Evolutionary conservation across 2,113 vertebrate species (phyloP), one percentile per base, ranked within the genome.

Genomic region (Dicerorhinus sumatrensis): DNA sequence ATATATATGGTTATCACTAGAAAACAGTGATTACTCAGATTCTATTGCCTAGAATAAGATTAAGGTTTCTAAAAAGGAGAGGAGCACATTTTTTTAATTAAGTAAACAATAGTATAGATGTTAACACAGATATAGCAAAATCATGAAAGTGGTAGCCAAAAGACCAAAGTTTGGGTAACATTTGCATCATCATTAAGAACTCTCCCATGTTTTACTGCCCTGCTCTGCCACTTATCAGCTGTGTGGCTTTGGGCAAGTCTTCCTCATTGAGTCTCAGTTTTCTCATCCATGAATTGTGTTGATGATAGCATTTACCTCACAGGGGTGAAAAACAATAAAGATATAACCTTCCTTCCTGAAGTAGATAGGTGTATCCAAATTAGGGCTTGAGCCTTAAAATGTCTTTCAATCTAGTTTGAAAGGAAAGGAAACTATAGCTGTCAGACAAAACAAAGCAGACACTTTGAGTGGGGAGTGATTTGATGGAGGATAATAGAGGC

Each of bases 1-100:
- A 51, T 63, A 60, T 27, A 33, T 67, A 67, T 51, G 36, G 8
- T 10, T 94, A 87, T 5, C 23, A 89, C 25, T 46, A 65, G 63
- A 96, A 94, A 94, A 89, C 27, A 23, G 5, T 92, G 48, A 79
- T 81, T 89, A 92, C 2, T 95, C 14, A 89, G 60, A 87, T 82
- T 73, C 9, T 87, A n/a, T 83, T 94, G 48, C 48, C 5, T 96
- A 95, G 36, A 39, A 67, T 81, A 89, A 80, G 18, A 92, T 82
- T 76, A 93, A 89, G 18, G 0, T 46, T 85, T 94, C 36, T 85
- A 76, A 88, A 96, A 65, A 85, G 11, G 23, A 62, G 6, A 2
- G 6, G 9, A 76, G 12, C 8, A 17, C n/a, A 16, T 13, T 67
- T 58, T 80, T 80, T 77, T 14, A 70, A 69, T 90, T 76, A 86